Conservation (phyloP, 2,113 vertebrate genomes). For the Paradoxurus hermaphroditus region DNA sequence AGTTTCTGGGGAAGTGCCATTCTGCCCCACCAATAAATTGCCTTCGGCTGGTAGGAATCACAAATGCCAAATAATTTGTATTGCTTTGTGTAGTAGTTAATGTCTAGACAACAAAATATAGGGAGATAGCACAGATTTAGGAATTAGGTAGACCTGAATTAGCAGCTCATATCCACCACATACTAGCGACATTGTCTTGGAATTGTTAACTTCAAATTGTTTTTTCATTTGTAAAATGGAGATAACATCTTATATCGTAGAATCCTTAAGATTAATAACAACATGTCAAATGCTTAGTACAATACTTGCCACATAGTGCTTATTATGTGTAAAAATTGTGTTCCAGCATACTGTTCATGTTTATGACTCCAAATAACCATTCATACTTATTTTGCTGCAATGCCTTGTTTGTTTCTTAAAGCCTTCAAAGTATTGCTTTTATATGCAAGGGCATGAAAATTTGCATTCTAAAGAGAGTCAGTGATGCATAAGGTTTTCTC, state of each 20-base stretch:
- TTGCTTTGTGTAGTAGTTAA: not conserved
- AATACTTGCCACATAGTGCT: not conserved
- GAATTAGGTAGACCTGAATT: not conserved
- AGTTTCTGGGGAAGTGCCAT: too few relatives aligned
- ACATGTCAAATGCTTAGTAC: not conserved
- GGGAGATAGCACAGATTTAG: not conserved
- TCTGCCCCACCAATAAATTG: too few relatives aligned
- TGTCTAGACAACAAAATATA: not conserved
- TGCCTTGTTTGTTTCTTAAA: slow-evolving; percentile 18
- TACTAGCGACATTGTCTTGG: not conserved
- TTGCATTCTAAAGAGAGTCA: slow-evolving; percentile 23
- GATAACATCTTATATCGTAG: not conserved
- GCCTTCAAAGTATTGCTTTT: slow-evolving; percentile 11
- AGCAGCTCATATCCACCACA: not conserved
- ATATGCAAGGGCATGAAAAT: not conserved
- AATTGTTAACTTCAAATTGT: not conserved
- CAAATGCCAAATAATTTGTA: not conserved
- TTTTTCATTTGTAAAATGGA: not conserved
- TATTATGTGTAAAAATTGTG: not conserved
- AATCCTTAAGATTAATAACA: not conserved
- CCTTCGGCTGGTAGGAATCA: not conserved
- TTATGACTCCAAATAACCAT: not conserved
- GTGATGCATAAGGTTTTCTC: not conserved
- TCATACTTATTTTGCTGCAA: not conserved
- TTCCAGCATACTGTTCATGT: not conserved